A percentile compares a stretch with the other conserved stretches of the same genome.
These are phyloP conservation scores for Oryzaephilus surinamensis DNA, from an alignment of 1,140 invertebrate genomes.

Conservation along the genomic window DNA sequence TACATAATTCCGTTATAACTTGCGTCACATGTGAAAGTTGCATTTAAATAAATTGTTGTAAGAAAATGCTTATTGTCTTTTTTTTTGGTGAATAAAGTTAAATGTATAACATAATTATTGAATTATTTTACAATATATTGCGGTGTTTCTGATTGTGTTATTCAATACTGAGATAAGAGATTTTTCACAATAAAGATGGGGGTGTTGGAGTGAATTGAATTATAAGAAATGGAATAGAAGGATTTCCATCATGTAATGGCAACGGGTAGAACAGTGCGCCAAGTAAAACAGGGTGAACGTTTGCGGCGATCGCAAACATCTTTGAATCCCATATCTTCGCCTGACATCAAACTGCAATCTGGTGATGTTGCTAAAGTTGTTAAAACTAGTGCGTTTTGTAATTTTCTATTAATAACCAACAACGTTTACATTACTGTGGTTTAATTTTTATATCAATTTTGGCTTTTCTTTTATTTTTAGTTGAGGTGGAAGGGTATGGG, in stretches of 20 bases:
- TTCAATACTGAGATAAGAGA: too few relatives aligned
- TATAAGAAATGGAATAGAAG: too few relatives aligned
- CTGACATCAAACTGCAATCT: conserved; percentile 6
- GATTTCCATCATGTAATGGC: conserved; percentile 30
- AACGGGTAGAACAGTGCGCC: conserved; percentile 29
- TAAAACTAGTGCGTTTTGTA: conserved; percentile 15
- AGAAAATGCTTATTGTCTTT: too few relatives aligned
- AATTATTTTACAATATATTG: too few relatives aligned
- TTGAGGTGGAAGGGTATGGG: conserved; percentile 42
- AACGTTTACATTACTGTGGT: neutral
- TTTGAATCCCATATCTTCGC: conserved; percentile 20
- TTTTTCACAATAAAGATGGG: too few relatives aligned
- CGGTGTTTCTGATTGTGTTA: too few relatives aligned
- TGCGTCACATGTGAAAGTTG: too few relatives aligned
- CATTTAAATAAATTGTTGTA: too few relatives aligned
- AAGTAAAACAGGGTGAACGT: conserved; percentile 32
- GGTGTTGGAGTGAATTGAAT: too few relatives aligned
- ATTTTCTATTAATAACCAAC: neutral
- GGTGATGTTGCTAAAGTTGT: conserved; percentile 15
- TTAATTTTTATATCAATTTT: neutral
- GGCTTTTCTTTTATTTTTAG: conserved; percentile 28
- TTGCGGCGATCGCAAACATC: conserved; percentile 26
- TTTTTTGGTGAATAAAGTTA: too few relatives aligned
- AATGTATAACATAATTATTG: too few relatives aligned
- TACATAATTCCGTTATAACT: too few relatives aligned